phyloP scores from a whole-genome alignment of 2,113 vertebrate genomes.

The Lycocorax pyrrhopterus region DNA sequence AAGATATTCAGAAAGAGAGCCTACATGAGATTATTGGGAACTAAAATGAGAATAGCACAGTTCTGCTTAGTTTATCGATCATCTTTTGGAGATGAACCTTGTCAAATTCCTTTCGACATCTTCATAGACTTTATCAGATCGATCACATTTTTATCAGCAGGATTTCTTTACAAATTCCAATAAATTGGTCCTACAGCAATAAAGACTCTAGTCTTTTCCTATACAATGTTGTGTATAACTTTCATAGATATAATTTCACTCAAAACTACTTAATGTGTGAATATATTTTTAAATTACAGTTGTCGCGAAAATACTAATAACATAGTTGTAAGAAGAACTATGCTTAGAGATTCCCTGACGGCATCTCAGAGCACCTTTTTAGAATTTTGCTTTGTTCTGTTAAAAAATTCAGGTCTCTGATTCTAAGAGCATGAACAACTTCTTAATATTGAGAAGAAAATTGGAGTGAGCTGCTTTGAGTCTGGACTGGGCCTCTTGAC shows the following conservation, averaged over 20 bases:
- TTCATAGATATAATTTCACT: background rate
- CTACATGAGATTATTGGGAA: background rate
- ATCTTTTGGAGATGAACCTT: background rate
- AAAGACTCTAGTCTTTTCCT: background rate
- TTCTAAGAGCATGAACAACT: background rate
- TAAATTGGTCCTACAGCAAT: background rate
- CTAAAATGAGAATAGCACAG: background rate
- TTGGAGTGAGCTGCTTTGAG: background rate
- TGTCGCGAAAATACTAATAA: background rate
- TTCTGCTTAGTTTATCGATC: background rate
- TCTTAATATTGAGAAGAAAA: background rate
- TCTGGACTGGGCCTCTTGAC: background rate
- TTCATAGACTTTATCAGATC: background rate
- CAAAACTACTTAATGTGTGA: background rate
- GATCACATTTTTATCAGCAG: background rate
- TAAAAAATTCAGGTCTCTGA: background rate
- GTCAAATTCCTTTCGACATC: background rate
- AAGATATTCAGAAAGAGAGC: background rate
- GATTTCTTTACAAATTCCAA: background rate
- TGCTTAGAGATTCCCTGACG: background rate
- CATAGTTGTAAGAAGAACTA: background rate
- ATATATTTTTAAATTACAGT: background rate
- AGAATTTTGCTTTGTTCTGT: background rate
- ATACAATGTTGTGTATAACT: background rate
- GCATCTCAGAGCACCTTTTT: background rate